A percentile compares a stretch with the other conserved stretches of the same genome.
Conservation (phyloP, 2,888 invertebrate species). For the Oligia strigilis region DNA sequence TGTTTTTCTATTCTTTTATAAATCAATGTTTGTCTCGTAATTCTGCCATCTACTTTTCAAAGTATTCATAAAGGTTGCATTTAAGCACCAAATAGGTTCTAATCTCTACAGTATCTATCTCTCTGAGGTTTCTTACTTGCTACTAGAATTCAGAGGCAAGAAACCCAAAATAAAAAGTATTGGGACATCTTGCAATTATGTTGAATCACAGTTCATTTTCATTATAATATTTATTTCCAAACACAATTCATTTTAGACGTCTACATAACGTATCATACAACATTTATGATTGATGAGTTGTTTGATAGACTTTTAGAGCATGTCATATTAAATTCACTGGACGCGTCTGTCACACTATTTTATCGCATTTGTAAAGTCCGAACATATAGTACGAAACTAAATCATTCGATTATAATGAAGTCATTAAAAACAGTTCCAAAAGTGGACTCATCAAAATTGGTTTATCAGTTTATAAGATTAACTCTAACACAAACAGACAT, state of each 20-base stretch:
- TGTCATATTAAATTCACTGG: conserved; percentile 53
- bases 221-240: conserved; percentile 19
- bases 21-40: background rate
- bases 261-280: conserved; percentile 16
- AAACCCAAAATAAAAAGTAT: conserved; percentile 16
- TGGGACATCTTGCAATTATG: conserved; percentile 18
- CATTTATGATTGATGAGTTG: conserved; percentile 50
- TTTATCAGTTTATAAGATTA: conserved; percentile 50
- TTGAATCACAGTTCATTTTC: conserved; percentile 34
- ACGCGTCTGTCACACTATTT: conserved; percentile 32
- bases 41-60: background rate
- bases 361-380: conserved; percentile 8
- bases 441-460: conserved; percentile 28
- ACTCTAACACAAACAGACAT: conserved; percentile 32
- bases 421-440: conserved; percentile 25
- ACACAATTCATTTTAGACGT: conserved; percentile 28
- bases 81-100: background rate
- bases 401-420: conserved; percentile 8
- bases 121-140: too few species aligned
- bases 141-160: background rate
- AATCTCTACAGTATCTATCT: background rate
- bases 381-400: conserved; percentile 2
- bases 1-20: too few species aligned
- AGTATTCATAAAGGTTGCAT: background rate
- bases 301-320: conserved; percentile 52